phyloP scores from a whole-genome alignment of 2,113 vertebrate genomes.

The Origma solitaria region DNA sequence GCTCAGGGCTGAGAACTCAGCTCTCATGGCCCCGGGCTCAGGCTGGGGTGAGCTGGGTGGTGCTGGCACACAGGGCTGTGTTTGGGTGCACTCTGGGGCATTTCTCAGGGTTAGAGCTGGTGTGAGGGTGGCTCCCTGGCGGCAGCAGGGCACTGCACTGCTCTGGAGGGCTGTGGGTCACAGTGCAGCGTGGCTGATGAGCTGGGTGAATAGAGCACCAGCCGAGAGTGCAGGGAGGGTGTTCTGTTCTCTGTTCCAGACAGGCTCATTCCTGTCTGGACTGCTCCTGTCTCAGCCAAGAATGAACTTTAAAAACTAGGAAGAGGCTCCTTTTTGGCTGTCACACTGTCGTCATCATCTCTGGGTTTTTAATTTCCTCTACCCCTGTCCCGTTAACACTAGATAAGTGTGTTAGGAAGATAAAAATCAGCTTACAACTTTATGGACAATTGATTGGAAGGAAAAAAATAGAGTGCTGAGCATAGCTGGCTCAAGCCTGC shows the following conservation, averaged over 20 bases:
- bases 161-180: fast-evolving
- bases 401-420: background rate
- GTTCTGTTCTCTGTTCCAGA: too few relatives aligned
- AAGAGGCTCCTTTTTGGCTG: background rate
- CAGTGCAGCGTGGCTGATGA: fast-evolving
- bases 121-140: fast-evolving
- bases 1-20: background rate
- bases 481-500: background rate
- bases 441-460: background rate
- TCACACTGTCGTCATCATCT: background rate
- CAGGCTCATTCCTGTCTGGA: background rate
- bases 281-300: background rate
- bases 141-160: background rate
- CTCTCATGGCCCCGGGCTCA: background rate
- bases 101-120: background rate
- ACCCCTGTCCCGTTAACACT: background rate
- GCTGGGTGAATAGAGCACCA: background rate
- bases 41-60: background rate
- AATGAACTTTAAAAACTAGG: background rate
- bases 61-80: background rate
- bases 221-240: too few relatives aligned
- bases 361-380: conserved; percentile 6
- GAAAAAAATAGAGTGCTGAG: background rate
- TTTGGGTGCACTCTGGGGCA: fast-evolving
- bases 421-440: conserved; percentile 24